Evolutionary conservation across 2,797 vertebrate species (phyloP).

Genomic region (Lepilemur septentrionalis): DNA sequence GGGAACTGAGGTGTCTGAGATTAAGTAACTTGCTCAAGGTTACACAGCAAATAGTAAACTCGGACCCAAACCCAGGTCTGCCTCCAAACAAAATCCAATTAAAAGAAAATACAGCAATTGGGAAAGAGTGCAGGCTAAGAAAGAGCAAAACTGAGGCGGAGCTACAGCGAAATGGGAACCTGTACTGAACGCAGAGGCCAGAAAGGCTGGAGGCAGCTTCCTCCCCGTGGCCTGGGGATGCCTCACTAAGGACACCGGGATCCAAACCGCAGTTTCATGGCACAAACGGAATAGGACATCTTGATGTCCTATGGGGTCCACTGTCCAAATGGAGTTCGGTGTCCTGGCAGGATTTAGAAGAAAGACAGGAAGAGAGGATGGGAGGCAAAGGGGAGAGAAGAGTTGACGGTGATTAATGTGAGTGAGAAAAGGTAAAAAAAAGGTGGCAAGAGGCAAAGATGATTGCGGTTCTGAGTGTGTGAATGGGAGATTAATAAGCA

Average conservation of each 20-base stretch:
- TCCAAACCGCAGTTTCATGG: background rate
- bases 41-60: background rate
- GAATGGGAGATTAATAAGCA: background rate
- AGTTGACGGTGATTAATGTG: background rate
- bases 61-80: background rate
- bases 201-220: background rate
- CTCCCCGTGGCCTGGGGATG: accelerated
- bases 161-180: background rate
- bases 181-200: background rate
- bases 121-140: background rate
- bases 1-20: background rate
- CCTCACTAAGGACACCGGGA: background rate
- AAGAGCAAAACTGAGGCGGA: background rate
- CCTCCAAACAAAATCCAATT: background rate
- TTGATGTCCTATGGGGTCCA: background rate
- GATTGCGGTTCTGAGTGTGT: background rate
- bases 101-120: background rate
- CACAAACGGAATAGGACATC: accelerated
- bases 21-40: background rate
- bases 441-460: background rate
- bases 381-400: background rate
- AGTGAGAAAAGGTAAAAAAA: background rate
- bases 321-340: background rate
- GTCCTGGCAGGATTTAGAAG: background rate
- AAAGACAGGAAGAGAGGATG: background rate